Evolutionary conservation across 1,140 invertebrate genomes (phyloP).

Genomic region (Drosophila virilis): DNA sequence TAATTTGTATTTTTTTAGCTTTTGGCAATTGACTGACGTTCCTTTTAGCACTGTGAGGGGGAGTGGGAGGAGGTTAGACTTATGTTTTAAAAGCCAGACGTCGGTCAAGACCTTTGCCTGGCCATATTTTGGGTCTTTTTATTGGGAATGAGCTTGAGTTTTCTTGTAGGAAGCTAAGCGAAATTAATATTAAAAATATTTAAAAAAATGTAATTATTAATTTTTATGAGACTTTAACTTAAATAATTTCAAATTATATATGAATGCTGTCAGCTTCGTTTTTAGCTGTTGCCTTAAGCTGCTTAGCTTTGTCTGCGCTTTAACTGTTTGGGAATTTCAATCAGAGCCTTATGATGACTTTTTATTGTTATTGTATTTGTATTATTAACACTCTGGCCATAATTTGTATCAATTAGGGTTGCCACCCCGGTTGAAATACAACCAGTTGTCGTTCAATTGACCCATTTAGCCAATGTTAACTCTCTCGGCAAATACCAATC

Average conservation of each 20-base stretch:
- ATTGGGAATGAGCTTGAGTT: neutral
- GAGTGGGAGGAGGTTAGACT: neutral
- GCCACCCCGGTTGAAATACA: neutral
- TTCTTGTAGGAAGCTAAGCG: neutral
- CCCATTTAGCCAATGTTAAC: constrained; percentile 27
- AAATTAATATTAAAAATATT: neutral
- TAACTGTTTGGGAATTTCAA: neutral
- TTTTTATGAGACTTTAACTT: too few species aligned
- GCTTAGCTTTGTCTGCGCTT: neutral
- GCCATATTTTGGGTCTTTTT: neutral
- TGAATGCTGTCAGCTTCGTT: too few species aligned
- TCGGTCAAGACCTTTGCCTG: constrained; percentile 33
- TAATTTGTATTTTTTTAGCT: constrained; percentile 47
- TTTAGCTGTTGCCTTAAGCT: too few species aligned
- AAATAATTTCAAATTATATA: too few species aligned
- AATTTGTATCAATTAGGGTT: constrained; percentile 24
- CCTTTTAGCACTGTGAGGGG: neutral
- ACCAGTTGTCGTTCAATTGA: constrained; percentile 40
- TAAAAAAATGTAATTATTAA: neutral
- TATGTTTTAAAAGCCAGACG: constrained; percentile 6
- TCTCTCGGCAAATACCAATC: constrained; percentile 31
- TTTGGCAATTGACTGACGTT: neutral
- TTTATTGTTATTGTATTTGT: neutral
- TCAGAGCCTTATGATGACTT: neutral
- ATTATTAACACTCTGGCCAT: neutral